These are phyloP conservation scores for Beroe forskalii DNA, from an alignment of 37 sponge, comb jelly and placozoan species.

Conservation along the genomic window DNA sequence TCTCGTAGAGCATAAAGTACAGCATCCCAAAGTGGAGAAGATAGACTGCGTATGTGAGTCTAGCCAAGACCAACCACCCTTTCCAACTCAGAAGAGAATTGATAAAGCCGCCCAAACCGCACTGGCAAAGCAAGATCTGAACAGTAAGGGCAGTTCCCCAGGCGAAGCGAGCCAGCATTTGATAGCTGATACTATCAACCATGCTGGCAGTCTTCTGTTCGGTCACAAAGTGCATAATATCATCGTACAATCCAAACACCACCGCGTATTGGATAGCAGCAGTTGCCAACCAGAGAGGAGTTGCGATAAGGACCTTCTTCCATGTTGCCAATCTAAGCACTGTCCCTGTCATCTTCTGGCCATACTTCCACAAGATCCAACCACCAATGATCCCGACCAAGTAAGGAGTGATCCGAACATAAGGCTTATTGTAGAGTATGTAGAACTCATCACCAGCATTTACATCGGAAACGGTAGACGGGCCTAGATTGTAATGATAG, in stretches of 20 bases:
- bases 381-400: constrained; percentile 33
- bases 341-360: not conserved
- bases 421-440: constrained; percentile 13
- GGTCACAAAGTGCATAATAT: not conserved
- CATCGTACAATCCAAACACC: not conserved
- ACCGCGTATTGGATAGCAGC: constrained; percentile 11
- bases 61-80: not conserved
- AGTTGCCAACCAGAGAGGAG: not conserved
- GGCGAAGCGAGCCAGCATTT: not conserved
- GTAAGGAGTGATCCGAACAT: not conserved
- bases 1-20: not conserved
- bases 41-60: constrained; percentile 13
- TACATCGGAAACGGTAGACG: not conserved
- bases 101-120: constrained; percentile 11
- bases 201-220: not conserved
- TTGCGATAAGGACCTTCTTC: not conserved
- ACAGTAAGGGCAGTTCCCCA: not conserved
- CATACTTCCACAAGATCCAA: constrained; percentile 6
- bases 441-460: not conserved
- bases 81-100: constrained; percentile 25
- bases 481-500: constrained; percentile 36
- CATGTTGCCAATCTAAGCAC: not conserved
- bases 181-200: not conserved
- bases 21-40: constrained; percentile 12
- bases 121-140: constrained; percentile 35